phyloP scores from a whole-genome alignment of 2,113 vertebrate species.

The Meles meles region DNA sequence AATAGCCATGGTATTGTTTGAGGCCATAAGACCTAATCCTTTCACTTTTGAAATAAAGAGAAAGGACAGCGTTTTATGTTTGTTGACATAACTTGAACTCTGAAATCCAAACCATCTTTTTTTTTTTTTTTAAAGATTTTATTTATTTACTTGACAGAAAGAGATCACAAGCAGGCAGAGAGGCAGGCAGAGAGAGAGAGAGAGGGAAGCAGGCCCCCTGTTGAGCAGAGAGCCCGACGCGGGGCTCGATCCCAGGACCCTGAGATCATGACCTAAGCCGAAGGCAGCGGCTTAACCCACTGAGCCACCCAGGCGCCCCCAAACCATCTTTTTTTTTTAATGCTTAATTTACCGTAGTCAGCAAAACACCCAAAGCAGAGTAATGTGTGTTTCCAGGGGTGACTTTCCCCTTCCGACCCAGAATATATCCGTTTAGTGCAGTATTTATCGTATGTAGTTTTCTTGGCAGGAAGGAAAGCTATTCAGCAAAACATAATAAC shows the following conservation, averaged over 20 bases:
- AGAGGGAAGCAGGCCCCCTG: no score
- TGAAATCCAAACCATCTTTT: slow-evolving; percentile 72
- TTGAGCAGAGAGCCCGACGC: no score
- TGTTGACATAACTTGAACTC: slow-evolving; percentile 72
- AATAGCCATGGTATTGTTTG: neutral
- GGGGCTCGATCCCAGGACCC: no score
- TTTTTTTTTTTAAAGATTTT: slow-evolving; percentile 46
- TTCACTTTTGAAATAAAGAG: slow-evolving; percentile 19
- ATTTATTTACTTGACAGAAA: no score
- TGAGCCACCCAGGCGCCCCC: no score
- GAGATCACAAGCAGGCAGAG: no score
- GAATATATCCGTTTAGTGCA: slow-evolving; percentile 35
- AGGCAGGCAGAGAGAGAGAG: no score
- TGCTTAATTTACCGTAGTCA: slow-evolving; percentile 65
- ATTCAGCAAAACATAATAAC: slow-evolving; percentile 66
- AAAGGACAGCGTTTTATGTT: slow-evolving; percentile 52
- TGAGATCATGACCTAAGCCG: no score
- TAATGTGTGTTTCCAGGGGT: neutral
- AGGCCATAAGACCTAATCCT: neutral
- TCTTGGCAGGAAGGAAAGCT: slow-evolving; percentile 63
- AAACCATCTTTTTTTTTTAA: slow-evolving; percentile 63
- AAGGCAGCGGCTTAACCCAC: no score
- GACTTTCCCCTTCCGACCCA: slow-evolving; percentile 19
- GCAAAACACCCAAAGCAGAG: slow-evolving; percentile 27
- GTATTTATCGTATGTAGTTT: slow-evolving; percentile 60